A percentile compares a stretch with the other conserved stretches of the same genome.
Conservation (phyloP, 2,113 vertebrate species). For the Nibea coibor region DNA sequence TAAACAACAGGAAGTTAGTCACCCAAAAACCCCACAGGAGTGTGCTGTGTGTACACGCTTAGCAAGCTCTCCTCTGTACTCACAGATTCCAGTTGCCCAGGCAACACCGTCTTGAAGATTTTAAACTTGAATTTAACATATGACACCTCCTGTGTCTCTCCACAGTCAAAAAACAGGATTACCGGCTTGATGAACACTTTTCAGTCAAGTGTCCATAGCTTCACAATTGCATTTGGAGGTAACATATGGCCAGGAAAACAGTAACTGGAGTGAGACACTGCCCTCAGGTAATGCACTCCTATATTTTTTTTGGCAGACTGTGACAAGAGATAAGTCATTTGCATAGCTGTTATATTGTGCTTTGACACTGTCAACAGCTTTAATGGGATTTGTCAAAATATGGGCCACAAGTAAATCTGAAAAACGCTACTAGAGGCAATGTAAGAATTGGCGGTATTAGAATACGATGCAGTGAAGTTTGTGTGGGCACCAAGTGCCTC, state of each 20-base stretch:
- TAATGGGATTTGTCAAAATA: slow-evolving; percentile 81
- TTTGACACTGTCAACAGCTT: slow-evolving; percentile 74
- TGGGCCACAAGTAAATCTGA: slow-evolving; percentile 76
- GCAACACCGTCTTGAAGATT: slow-evolving; percentile 81
- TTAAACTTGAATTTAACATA: slow-evolving; percentile 76
- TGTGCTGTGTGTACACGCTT: slow-evolving; percentile 69
- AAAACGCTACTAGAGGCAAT: slow-evolving; percentile 49
- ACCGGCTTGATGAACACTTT: slow-evolving; percentile 54
- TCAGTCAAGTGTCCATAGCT: slow-evolving; percentile 33
- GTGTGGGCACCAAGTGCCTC: slow-evolving; percentile 44
- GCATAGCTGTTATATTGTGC: slow-evolving; percentile 72
- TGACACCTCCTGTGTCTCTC: slow-evolving; percentile 65
- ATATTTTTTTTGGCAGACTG: slow-evolving; percentile 59
- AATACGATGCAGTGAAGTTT: slow-evolving; percentile 28
- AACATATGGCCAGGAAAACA: slow-evolving; percentile 39
- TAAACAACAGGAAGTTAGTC: slow-evolving; percentile 67
- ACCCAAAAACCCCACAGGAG: slow-evolving; percentile 74
- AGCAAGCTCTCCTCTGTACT: slow-evolving; percentile 57
- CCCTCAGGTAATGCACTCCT: slow-evolving; percentile 58
- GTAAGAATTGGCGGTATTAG: slow-evolving; percentile 33
- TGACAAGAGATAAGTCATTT: slow-evolving; percentile 74
- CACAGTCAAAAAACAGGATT: slow-evolving; percentile 73
- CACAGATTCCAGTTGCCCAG: slow-evolving; percentile 78
- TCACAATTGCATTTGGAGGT: slow-evolving; percentile 18
- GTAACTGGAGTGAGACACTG: slow-evolving; percentile 46